Base-by-base conservation (phyloP, 2,888 invertebrate species). In the Catocala fraxini region DNA sequence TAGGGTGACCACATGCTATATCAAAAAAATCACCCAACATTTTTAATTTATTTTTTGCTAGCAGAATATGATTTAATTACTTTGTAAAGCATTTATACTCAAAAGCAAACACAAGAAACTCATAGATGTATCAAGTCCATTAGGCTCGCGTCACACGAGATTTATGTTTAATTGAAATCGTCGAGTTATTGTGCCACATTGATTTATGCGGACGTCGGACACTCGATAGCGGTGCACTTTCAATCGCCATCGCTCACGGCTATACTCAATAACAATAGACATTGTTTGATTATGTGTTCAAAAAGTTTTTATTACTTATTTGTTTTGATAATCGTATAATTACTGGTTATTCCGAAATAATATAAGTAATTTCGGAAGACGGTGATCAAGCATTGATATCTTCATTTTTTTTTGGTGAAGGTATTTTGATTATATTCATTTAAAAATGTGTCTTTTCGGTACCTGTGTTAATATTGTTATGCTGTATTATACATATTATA, bases 121-220 rank as follows among this genome's bases (percentile, higher is more conserved):
- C 80, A 82, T 79, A 81, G 81, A 80, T 81, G 82, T 86, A 85
- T 85, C 82, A 82, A 84, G 86, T 89, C 90, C 89, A 91, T 91
- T 92, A 90, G 85, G 81, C 65, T 71, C 68, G 79, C 85, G 92
- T 89, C 90, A 83, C 72, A 63, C 63, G 76, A 90, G 91, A 93
- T 93, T 93, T 93, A 93, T 92, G 91, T 89, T 87, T 93, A 93
- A 93, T 93, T 93, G 93, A 93, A 92, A 89, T 89, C 88, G 81
- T 86, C 77, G 87, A 87, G 86, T 89, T 89, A 90, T 89, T 90
- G 89, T 90, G 88, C 86, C 88, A 82, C 81, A 80, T 80, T 90
- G 92, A 93, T 92, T 92, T 92, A 92, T 87, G 71, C 67, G 69
- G 56, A 75, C 58, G 73, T 73, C 77, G 77, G 77, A 70, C 77